Base-by-base conservation (phyloP, 2,888 invertebrate genomes). In the Operophtera brumata region DNA sequence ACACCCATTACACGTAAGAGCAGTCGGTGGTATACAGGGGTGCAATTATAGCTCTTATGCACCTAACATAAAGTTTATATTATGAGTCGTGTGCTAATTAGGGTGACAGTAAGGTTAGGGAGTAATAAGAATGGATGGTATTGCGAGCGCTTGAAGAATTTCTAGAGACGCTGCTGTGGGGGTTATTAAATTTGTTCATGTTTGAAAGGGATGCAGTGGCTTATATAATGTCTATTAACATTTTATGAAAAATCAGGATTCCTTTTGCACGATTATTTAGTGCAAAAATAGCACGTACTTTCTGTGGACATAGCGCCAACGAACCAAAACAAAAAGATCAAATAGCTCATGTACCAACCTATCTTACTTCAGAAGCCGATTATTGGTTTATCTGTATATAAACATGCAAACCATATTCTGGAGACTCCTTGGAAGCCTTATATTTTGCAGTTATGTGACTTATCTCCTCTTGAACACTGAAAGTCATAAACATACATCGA, bases 1-100 rank as follows among this genome's bases (percentile, higher is more conserved):
- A 65, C 64, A 59, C 60, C 61, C 57, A 62, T 65, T 53, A 43
- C 59, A 60, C 42, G 47, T 53, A 44, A 52, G 39, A 56, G 47
- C 45, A 51, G 52, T 52, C 45, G 30, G 49, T 37, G 35, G 49
- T 48, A 47, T 49, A 46, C 47, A 28, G 40, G 6, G 48, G 10
- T 47, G 49, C 52, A 37, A 54, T 20, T 20, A 20, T 59, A 57
- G 52, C 52, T 52, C 51, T 46, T 57, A 49, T 57, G 48, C 48
- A 40, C n/a, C 26, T 14, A 37, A 11, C 46, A 52, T 57, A 57
- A 48, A 48, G 52, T 49, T 45, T 30, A 57, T 26, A 48, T 57
- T 46, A 56, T 44, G 45, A 42, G 47, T 46, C 26, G n/a, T 13
- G 12, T 41, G 39, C 52, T 57, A 57, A 57, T 57, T 57, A 48